Evolutionary conservation across 2,888 invertebrate genomes (phyloP).

Genomic region (Sminthurinus aureus): DNA sequence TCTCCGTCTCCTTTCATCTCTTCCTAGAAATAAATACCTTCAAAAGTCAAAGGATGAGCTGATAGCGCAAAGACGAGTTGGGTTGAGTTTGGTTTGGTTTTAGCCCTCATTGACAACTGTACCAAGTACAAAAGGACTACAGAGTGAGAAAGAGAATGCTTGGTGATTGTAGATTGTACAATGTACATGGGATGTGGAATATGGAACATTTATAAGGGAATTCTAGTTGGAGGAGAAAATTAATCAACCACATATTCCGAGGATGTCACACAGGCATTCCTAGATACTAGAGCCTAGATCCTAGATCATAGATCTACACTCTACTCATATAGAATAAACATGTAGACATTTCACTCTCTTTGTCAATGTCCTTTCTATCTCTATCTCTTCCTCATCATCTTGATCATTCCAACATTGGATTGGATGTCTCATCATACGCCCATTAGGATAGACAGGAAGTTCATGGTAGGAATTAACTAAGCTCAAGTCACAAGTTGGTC

Average conservation of each 20-base stretch:
- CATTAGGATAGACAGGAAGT: too few relatives aligned
- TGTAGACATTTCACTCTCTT: not conserved
- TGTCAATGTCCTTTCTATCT: not conserved
- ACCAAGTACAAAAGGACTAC: too few relatives aligned
- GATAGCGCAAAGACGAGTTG: not conserved
- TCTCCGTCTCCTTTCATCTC: not conserved
- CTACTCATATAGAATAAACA: not conserved
- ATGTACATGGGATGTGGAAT: not conserved
- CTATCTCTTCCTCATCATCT: not conserved
- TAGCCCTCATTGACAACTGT: too few relatives aligned
- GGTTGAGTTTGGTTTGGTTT: not conserved
- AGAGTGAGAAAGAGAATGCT: too few relatives aligned
- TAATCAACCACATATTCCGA: constrained; percentile 1
- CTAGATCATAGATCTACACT: too few relatives aligned
- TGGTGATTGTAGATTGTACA: not conserved
- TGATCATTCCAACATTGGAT: not conserved
- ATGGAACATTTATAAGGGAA: not conserved
- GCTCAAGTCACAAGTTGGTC: too few relatives aligned
- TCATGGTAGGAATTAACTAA: too few relatives aligned
- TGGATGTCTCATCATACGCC: too few relatives aligned
- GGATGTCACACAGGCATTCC: constrained; percentile 1
- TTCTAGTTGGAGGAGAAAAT: not conserved
- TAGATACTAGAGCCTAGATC: too few relatives aligned
- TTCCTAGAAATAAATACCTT: not conserved
- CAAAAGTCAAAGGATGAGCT: not conserved